phyloP scores from a whole-genome alignment of 1,140 invertebrate genomes.

The Drosophila burlai region DNA sequence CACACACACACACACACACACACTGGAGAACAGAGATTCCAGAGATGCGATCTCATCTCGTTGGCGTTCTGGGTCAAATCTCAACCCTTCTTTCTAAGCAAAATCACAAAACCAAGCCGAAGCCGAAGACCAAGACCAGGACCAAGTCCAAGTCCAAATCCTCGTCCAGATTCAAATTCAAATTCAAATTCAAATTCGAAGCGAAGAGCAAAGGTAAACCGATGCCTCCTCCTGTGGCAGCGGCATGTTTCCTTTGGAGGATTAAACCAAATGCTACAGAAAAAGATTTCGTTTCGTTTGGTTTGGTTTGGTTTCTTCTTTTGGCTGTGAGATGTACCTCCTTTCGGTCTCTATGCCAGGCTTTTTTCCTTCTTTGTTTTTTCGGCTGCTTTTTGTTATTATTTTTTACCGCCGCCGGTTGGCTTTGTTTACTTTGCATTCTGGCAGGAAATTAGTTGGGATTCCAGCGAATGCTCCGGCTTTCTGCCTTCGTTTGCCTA shows the following conservation, averaged over 20 bases:
- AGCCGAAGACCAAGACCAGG: neutral
- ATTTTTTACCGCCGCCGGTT: neutral
- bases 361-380: slow-evolving; percentile 10
- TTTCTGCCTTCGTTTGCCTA: slow-evolving; percentile 15
- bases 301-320: neutral
- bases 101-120: neutral
- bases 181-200: slow-evolving; percentile 13
- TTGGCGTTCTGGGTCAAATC: slow-evolving; percentile 35
- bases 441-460: slow-evolving; percentile 45
- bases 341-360: slow-evolving; percentile 24
- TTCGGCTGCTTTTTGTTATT: slow-evolving; percentile 1
- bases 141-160: neutral
- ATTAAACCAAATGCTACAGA: slow-evolving; percentile 77
- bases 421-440: slow-evolving; percentile 39
- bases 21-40: slow-evolving; percentile 19
- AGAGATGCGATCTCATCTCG: slow-evolving; percentile 37
- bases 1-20: slow-evolving; percentile 1
- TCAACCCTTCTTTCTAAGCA: slow-evolving; percentile 68
- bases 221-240: slow-evolving; percentile 44
- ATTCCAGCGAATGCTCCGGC: slow-evolving; percentile 14
- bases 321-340: slow-evolving; percentile 57
- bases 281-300: slow-evolving; percentile 51
- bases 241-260: slow-evolving; percentile 78
- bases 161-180: slow-evolving; percentile 3
- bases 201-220: slow-evolving; percentile 7